Conservation (phyloP, 2,113 vertebrate species). For the Atrichornis clamosus region DNA sequence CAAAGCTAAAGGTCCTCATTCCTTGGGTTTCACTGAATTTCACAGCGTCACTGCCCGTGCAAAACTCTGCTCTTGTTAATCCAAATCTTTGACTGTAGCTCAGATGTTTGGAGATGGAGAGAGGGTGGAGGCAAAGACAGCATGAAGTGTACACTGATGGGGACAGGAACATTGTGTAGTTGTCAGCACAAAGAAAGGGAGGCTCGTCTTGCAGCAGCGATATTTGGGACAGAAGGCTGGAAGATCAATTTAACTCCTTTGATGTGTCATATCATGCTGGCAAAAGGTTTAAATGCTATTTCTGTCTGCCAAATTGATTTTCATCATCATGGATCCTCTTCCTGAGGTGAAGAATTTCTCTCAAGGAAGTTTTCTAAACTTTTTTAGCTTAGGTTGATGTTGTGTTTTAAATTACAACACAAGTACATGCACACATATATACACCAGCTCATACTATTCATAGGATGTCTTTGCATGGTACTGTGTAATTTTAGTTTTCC, state of each 20-base stretch:
- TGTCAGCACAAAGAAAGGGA: not conserved
- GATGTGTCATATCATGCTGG: not conserved
- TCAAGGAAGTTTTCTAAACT: not conserved
- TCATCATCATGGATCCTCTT: not conserved
- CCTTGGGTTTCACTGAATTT: not conserved
- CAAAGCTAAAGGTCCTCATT: not conserved
- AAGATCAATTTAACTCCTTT: not conserved
- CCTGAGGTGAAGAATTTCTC: not conserved
- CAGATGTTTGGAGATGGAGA: not conserved
- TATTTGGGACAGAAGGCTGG: not conserved
- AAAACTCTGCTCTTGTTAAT: not conserved
- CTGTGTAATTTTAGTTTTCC: not conserved
- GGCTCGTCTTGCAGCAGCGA: not conserved
- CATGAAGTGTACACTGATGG: not conserved
- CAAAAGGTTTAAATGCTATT: constrained; percentile 2
- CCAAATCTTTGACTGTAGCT: not conserved
- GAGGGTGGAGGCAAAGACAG: not conserved
- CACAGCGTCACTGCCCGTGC: not conserved
- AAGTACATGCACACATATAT: not conserved
- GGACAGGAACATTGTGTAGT: not conserved
- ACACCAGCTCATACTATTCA: fast-evolving
- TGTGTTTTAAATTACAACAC: not conserved
- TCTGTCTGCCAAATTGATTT: not conserved
- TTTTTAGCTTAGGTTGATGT: not conserved
- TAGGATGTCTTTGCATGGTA: not conserved